Conservation (phyloP, 2,888 invertebrate species). For the Pseudanteris insignis region DNA sequence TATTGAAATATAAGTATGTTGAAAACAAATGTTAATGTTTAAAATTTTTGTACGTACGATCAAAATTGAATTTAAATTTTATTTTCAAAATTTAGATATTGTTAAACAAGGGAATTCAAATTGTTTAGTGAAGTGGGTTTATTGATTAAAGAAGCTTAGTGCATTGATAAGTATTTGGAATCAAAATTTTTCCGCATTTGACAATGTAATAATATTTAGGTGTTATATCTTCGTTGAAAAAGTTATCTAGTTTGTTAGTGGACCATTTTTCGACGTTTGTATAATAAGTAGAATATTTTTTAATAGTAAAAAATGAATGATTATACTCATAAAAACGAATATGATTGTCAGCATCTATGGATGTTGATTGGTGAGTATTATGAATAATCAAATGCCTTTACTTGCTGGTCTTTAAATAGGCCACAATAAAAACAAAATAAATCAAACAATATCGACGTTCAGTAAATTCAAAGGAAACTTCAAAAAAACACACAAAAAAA, state of each 20-base stretch:
- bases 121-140: no score
- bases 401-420: slow-evolving; percentile 49
- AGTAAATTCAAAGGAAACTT: slow-evolving; percentile 42
- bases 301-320: slow-evolving; percentile 4
- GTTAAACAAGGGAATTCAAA: no score
- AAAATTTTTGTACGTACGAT: no score
- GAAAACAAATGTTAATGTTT: no score
- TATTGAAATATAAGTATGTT: no score
- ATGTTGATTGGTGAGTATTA: slow-evolving; percentile 7
- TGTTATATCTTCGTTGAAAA: slow-evolving; percentile 6
- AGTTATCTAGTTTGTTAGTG: slow-evolving; percentile 17
- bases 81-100: no score
- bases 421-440: slow-evolving; percentile 49
- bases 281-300: slow-evolving; percentile 11
- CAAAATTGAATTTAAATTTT: no score
- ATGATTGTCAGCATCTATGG: slow-evolving; percentile 7
- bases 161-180: no score
- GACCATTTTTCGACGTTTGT: slow-evolving; percentile 6
- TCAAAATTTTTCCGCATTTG: no score
- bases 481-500: slow-evolving; percentile 6
- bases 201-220: no score
- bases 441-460: slow-evolving; percentile 50
- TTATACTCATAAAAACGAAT: slow-evolving; percentile 4
- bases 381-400: slow-evolving; percentile 53
- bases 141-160: no score